Conservation (phyloP, 2,888 invertebrate genomes). For the Caenorhabditis parvicauda region DNA sequence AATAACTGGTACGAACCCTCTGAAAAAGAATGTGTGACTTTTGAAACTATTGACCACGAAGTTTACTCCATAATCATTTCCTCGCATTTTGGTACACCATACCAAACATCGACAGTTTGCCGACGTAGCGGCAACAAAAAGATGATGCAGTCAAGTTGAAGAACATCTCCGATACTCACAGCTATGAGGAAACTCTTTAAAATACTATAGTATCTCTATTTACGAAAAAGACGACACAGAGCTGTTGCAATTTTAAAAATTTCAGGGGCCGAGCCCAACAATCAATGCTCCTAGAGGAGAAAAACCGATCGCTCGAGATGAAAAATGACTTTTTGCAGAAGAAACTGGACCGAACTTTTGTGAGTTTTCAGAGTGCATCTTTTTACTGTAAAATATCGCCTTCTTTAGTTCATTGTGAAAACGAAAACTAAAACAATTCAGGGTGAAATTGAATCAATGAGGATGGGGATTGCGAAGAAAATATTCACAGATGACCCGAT, state of each 20-base stretch:
- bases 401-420: too few species aligned
- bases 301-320: constrained; percentile 13
- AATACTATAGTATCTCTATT: too few species aligned
- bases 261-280: constrained; percentile 15
- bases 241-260: not conserved
- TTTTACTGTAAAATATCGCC: not conserved
- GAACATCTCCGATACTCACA: too few species aligned
- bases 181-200: too few species aligned
- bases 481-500: constrained; percentile 15
- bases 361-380: constrained; percentile 1
- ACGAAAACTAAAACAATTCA: too few species aligned
- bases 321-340: constrained; percentile 18
- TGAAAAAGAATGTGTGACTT: not conserved
- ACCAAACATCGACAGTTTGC: too few species aligned
- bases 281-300: constrained; percentile 22
- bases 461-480: constrained; percentile 14
- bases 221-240: too few species aligned
- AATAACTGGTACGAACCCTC: not conserved
- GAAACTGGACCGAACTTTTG: constrained; percentile 19
- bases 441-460: constrained; percentile 24
- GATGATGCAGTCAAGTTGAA: too few species aligned
- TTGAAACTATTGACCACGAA: too few species aligned
- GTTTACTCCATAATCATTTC: too few species aligned
- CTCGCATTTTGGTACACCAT: too few species aligned
- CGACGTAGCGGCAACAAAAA: too few species aligned